These are phyloP conservation scores for Harpagoxenus sublaevis DNA, from an alignment of 2,888 invertebrate species.

Conservation along the genomic window DNA sequence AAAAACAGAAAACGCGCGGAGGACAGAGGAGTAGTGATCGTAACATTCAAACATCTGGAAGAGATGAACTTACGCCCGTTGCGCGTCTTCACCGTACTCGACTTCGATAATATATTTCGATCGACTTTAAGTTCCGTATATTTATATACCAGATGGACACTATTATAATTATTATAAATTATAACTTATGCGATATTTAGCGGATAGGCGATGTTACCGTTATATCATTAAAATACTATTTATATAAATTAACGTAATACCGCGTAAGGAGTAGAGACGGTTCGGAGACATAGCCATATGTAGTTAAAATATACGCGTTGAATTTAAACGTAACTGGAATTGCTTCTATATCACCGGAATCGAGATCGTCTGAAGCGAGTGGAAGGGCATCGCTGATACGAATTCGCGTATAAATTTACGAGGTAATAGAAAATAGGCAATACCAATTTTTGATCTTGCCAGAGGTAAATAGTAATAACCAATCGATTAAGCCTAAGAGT, in stretches of 20 bases:
- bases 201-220: constrained; percentile 82
- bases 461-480: constrained; percentile 30
- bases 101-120: constrained; percentile 58
- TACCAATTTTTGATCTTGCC: constrained; percentile 32
- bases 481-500: constrained; percentile 16
- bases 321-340: constrained; percentile 74
- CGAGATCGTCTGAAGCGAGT: neutral
- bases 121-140: constrained; percentile 68
- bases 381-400: neutral
- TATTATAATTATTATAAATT: constrained; percentile 33
- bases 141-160: constrained; percentile 71
- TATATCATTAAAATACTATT: constrained; percentile 84
- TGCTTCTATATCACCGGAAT: constrained; percentile 51
- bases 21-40: neutral
- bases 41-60: constrained; percentile 22
- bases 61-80: constrained; percentile 27
- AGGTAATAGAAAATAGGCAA: constrained; percentile 35
- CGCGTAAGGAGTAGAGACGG: constrained; percentile 73
- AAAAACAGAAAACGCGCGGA: constrained; percentile 7
- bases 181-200: constrained; percentile 72
- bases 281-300: constrained; percentile 78
- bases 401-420: constrained; percentile 25
- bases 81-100: constrained; percentile 41
- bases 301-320: constrained; percentile 74
- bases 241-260: constrained; percentile 80